Base-by-base conservation (phyloP, 2,888 invertebrate genomes). In the Mactromeris polynyma region DNA sequence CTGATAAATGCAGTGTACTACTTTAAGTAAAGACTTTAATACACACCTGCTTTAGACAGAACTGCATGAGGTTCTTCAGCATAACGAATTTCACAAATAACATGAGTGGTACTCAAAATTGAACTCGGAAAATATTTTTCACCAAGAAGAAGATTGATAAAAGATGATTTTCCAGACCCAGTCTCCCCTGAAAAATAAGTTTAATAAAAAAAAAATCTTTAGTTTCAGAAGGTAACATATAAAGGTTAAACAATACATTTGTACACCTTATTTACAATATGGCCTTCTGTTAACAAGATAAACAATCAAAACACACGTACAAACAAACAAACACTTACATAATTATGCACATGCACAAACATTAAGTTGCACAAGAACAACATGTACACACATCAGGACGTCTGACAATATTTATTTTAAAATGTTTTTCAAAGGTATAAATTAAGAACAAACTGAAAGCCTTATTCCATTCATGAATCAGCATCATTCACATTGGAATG, bases 141-240 rank as follows among this genome's bases (percentile, higher is more conserved):
- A 1, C 94, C 94, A 19, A 95, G 91, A 0, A 95, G 79, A 14
- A 93, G 84, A 83, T 95, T 95, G 80, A 95, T 93, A 64, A 95
- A 94, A 14, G 93, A 93, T 46, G 94, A 94, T 81, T 95, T 95
- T 7, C 95, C 95, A 31, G 95, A 91, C 21, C 93, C 94, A n/a
- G 94, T 94, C 86, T 95, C 95, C 33, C 94, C 94, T 89, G 31
- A 38, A 87, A 83, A 4, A 64, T 26, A n/a, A 64, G 6, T 51
- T 51, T 51, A 19, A 51, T 17, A 51, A 17, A 9, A 51, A 51
- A n/a, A n/a, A n/a, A n/a, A n/a, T n/a, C n/a, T n/a, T n/a, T n/a
- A n/a, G n/a, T n/a, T n/a, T n/a, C n/a, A n/a, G n/a, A n/a, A n/a
- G n/a, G n/a, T n/a, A n/a, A n/a, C n/a, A n/a, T n/a, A n/a, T n/a